Base-by-base conservation (phyloP, 1,140 invertebrate genomes). In the Stenopsyche tienmushanensis region DNA sequence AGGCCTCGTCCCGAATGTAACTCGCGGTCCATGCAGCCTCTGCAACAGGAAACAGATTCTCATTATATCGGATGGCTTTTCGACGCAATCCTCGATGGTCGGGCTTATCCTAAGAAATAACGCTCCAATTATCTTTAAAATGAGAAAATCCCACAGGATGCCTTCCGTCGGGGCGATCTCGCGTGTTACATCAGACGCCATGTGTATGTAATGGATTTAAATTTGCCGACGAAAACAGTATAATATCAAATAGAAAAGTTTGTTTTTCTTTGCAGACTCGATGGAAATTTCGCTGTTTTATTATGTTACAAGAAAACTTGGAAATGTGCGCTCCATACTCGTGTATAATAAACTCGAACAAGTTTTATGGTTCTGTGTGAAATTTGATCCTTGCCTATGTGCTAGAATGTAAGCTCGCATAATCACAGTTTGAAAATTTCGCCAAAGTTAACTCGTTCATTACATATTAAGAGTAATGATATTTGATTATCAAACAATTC, bases 41-140 rank as follows among this genome's bases (percentile, higher is more conserved):
- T 9, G 7, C 18, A 23, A 25, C 47, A 21, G 17, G 3, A 15
- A 18, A 24, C 13, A 62, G n/a, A 47, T 42, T 62, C 57, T 66
- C 65, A 62, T 66, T 62, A 66, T 57, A 62, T 57, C 58, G 52
- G 39, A 62, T 62, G 39, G 58, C 29, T 39, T 47, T 62, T 55
- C 39, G 65, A 29, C 50, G 54, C 65, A 55, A 62, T 62, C 25
- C 47, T 52, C 34, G 58, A 67, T 67, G 63, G 52, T 17, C 24
- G 21, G n/a, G 60, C 53, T 63, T 52, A 64, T 64, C 66, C 44
- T 7, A n/a, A 41, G 45, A 64, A 67, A 59, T 67, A 67, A 67
- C 52, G 66, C 54, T 67, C 25, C 66, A 67, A 67, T 67, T 67
- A 67, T 67, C 45, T 67, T 57, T 50, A 67, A 67, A 64, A 63